phyloP scores from a whole-genome alignment of 2,113 vertebrate species.

The Clupea harengus region DNA sequence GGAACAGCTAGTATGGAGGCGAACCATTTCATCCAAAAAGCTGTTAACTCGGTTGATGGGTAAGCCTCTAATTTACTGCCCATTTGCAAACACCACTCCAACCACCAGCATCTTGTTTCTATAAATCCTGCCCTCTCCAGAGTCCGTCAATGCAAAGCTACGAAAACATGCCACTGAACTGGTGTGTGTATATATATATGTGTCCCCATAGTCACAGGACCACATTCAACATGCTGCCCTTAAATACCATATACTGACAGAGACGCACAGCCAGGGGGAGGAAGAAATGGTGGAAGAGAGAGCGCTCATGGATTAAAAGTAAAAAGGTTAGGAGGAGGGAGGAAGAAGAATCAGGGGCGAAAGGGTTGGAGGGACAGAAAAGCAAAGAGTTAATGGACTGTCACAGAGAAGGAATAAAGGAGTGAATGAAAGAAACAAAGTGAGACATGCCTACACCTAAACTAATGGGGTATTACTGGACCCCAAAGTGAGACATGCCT shows the following conservation, averaged over 20 bases:
- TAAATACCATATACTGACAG: not conserved
- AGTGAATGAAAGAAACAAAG: not conserved
- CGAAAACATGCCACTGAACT: not conserved
- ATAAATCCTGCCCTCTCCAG: constrained; percentile 36
- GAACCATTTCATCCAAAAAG: too few relatives aligned
- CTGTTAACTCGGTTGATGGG: too few relatives aligned
- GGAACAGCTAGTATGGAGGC: too few relatives aligned
- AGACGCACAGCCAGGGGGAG: not conserved
- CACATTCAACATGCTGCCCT: not conserved
- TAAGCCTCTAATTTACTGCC: too few relatives aligned
- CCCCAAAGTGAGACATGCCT: not conserved
- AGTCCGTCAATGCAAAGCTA: not conserved
- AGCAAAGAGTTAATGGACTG: not conserved
- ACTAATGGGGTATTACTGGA: not conserved
- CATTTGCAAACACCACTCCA: not conserved
- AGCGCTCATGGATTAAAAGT: too few relatives aligned
- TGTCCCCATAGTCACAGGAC: not conserved
- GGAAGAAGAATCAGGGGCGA: not conserved
- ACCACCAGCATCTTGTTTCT: constrained; percentile 37
- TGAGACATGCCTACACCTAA: not conserved
- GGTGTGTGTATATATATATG: too few relatives aligned
- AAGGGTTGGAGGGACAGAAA: not conserved
- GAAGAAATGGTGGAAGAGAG: too few relatives aligned
- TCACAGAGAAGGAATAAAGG: not conserved
- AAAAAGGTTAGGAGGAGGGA: not conserved